Base-by-base conservation (phyloP, 2,797 vertebrate species). In the Thunnus albacares region DNA sequence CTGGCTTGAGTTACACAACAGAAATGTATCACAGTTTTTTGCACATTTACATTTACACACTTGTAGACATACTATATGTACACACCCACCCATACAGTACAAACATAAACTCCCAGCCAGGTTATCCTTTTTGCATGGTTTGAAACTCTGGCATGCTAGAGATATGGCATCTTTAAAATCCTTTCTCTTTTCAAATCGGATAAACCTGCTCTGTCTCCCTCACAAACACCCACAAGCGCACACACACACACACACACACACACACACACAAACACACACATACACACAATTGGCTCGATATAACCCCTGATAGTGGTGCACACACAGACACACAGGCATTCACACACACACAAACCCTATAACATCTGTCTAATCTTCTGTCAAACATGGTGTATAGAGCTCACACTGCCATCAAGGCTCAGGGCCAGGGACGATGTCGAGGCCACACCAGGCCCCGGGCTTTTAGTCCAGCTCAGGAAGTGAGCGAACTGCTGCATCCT, bases 331-430 rank as follows among this genome's bases (percentile, higher is more conserved):
- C 35, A 49, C 55, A 63, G 10, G 57, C 80, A 71, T 12, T n/a
- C 60, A 57, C 38, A 52, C 28, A 26, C 64, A 79, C 77, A 59
- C 51, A 86, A 55, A 56, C 76, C 38, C 76, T 66, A 53, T 49
- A 82, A 89, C 86, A 91, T 90, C 90, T 90, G 85, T 91, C 85
- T 92, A 92, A 93, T 93, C 91, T 90, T 82, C 79, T 88, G 84
- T 88, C 61, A 55, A 81, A 89, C 86, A 90, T 7, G 71, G 85
- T n/a, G 78, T 79, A 64, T 28, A 12, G 64, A 45, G 56, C 84
- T 82, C 85, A 68, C 41, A 59, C 63, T 43, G 30, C 45, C 78
- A 79, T 74, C 69, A 58, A 77, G 57, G 82, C 85, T 84, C 53
- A 13, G 74, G 78, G 84, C 82, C 76, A 72, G 75, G 71, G 83